Base-by-base conservation (phyloP, 35 echinoderm and acorn worm species). In the Acanthaster planci region DNA sequence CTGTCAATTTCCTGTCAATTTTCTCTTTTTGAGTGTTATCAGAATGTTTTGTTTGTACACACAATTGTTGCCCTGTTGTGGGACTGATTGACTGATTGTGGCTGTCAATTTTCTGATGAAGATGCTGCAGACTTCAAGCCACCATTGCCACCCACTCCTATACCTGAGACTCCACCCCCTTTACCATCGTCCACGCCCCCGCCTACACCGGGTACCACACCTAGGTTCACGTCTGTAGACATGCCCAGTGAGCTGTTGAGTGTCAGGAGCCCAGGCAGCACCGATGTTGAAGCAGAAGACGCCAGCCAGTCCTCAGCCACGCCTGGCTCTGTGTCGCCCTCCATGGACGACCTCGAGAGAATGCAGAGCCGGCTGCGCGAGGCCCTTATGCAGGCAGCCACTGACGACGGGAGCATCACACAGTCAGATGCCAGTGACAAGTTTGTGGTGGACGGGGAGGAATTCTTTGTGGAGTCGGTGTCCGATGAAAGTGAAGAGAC, bases 151-250 rank as follows among this genome's bases (percentile, higher is more conserved):
- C 92, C 87, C 55, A 87, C 92, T 58, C 87, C 87, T 32, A 79
- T 78, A 34, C 40, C 75, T 57, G 77, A 51, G 22, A 39, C 76
- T 38, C 79, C 87, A 27, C 92, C 92, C 16, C 86, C 92, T 23
- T 51, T 93, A 26, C 92, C 92, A 80, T 9, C 77, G 9, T 89
- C 87, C 17, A 93, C 86, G 32, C 92, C 92, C 38, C 92, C 92
- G n/a, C 54, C 37, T 0, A 93, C 92, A n/a, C 92, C 92, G 8
- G 78, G 42, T 51, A 50, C 22, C 9, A 84, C 80, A 16, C 85
- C 85, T 17, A 80, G 17, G 29, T 84, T 72, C 37, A 67, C 84
- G 17, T 42, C 39, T 35, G 52, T 32, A 31, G 82, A 85, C 82
- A 90, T 81, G 39, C 88, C 64, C 0, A 72, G 64, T 29, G 64